Evolutionary conservation across 2,797 vertebrate species (phyloP).

Genomic region (Loris lydekkerianus): DNA sequence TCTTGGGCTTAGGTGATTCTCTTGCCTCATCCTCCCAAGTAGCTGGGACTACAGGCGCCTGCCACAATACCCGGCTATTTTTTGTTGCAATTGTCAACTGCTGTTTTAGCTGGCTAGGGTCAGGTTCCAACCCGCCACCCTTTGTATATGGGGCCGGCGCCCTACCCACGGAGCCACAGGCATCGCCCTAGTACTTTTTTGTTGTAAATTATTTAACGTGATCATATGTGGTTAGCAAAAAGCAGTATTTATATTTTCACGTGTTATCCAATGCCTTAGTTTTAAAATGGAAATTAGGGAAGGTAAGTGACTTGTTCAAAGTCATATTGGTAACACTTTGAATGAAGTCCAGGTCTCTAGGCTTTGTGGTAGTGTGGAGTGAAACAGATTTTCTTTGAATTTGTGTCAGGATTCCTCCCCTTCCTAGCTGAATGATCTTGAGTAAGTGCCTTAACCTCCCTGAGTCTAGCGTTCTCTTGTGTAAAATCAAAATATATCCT

Average conservation of each 20-base stretch:
- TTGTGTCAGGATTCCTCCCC: not conserved
- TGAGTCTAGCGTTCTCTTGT: not conserved
- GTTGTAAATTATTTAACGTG: not conserved
- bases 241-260: constrained; percentile 7
- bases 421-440: not conserved
- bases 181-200: not conserved
- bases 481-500: not conserved
- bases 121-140: too few species aligned
- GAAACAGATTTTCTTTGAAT: constrained; percentile 58
- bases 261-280: not conserved
- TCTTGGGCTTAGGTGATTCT: too few species aligned
- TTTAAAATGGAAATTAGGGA: constrained; percentile 46
- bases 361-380: constrained; percentile 9
- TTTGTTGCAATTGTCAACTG: too few species aligned
- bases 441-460: not conserved
- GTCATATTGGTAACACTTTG: constrained; percentile 28
- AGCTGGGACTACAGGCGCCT: too few species aligned
- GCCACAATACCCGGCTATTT: too few species aligned
- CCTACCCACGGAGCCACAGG: too few species aligned
- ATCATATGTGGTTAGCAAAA: not conserved
- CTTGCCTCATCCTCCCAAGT: too few species aligned
- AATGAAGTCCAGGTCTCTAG: constrained; percentile 33
- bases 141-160: too few species aligned
- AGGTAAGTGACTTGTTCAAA: not conserved
- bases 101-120: too few species aligned